These are phyloP conservation scores for Epinephelus fuscoguttatus DNA, from an alignment of 2,113 vertebrate genomes.

Conservation along the genomic window DNA sequence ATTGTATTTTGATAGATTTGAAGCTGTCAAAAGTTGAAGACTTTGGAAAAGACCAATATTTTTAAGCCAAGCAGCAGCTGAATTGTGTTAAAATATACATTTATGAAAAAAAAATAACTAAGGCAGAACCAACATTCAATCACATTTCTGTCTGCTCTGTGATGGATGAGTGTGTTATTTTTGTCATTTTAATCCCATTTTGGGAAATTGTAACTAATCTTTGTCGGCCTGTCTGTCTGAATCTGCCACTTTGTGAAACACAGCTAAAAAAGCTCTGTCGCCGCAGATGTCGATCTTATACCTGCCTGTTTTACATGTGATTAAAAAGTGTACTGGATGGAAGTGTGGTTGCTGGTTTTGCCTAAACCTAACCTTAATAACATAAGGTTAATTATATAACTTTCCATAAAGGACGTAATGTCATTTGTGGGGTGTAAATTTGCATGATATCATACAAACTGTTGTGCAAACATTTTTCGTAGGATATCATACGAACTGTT, in stretches of 20 bases:
- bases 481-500: too few species aligned
- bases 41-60: background rate
- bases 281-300: background rate
- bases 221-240: background rate
- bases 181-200: conserved; percentile 17
- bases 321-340: background rate
- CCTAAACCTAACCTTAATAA: too few species aligned
- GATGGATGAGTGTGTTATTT: conserved; percentile 11
- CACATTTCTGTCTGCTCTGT: background rate
- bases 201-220: conserved; percentile 6
- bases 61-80: background rate
- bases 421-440: too few species aligned
- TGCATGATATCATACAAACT: too few species aligned
- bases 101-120: background rate
- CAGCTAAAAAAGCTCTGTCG: background rate
- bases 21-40: background rate
- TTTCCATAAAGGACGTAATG: too few species aligned
- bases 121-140: background rate
- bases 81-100: background rate
- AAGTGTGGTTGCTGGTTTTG: too few species aligned
- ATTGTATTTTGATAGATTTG: background rate
- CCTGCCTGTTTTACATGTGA: background rate
- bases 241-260: conserved; percentile 12
- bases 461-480: too few species aligned
- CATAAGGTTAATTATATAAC: too few species aligned